Percentiles rank a stretch among this genome's conserved stretches.
phyloP scores from a whole-genome alignment of 2,888 invertebrate species.

The Clusia tigrina region DNA sequence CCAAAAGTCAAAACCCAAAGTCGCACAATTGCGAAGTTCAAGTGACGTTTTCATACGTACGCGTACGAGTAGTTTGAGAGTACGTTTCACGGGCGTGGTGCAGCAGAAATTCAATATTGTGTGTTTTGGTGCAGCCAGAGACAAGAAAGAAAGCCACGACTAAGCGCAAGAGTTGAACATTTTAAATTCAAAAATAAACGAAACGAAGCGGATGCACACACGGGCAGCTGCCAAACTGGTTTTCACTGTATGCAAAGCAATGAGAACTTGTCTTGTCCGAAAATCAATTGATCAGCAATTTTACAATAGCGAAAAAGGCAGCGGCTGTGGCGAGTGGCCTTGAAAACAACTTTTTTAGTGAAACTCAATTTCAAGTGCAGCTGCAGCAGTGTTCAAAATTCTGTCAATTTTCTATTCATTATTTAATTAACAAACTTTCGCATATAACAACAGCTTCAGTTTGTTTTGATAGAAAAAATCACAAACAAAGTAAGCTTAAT shows the following conservation, averaged over 20 bases:
- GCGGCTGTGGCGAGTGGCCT: constrained; percentile 9
- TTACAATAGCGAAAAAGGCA: not conserved
- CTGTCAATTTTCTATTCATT: too few species aligned
- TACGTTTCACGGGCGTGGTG: too few species aligned
- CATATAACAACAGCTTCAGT: too few species aligned
- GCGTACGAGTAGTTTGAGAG: too few species aligned
- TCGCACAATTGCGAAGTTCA: constrained; percentile 24
- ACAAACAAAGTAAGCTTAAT: too few species aligned
- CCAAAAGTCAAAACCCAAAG: constrained; percentile 21
- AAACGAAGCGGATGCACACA: not conserved
- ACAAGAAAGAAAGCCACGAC: constrained; percentile 10
- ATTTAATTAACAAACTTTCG: too few species aligned
- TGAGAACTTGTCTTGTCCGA: constrained; percentile 16
- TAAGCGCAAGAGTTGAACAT: constrained; percentile 21
- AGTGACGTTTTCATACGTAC: constrained; percentile 9
- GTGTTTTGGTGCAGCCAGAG: too few species aligned
- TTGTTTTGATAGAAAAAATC: too few species aligned
- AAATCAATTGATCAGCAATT: constrained; percentile 37
- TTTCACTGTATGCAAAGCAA: constrained; percentile 11
- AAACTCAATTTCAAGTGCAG: too few species aligned
- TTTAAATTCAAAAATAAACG: constrained; percentile 12
- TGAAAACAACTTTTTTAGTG: too few species aligned
- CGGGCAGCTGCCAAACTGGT: not conserved
- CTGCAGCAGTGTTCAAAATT: too few species aligned
- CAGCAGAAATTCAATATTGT: too few species aligned